phyloP scores from a whole-genome alignment of 2,888 invertebrate species.

The Rotaria magnacalcarata region DNA sequence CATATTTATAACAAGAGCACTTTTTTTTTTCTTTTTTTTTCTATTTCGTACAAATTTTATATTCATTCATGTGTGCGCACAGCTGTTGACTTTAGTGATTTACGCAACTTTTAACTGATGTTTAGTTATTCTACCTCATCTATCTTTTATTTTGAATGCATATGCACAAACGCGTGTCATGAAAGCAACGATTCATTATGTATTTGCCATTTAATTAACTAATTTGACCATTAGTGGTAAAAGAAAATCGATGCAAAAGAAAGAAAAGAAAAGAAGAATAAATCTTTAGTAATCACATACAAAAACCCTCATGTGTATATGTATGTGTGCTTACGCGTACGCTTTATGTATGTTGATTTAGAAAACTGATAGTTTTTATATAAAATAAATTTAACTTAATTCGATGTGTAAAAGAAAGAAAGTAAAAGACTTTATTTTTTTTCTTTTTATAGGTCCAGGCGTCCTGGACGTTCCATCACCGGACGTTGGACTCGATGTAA shows the following conservation, averaged over 20 bases:
- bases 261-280: background rate
- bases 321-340: background rate
- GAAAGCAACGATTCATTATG: background rate
- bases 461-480: slow-evolving; percentile 46
- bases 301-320: background rate
- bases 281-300: background rate
- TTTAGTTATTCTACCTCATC: slow-evolving; percentile 9
- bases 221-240: background rate
- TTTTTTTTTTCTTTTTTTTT: background rate
- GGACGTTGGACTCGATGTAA: slow-evolving; percentile 46
- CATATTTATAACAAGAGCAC: background rate
- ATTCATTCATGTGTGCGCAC: slow-evolving; percentile 16
- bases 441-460: slow-evolving; percentile 34
- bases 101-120: background rate
- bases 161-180: background rate
- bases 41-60: background rate
- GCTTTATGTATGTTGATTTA: background rate
- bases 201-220: background rate
- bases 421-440: background rate
- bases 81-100: background rate
- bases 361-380: slow-evolving; percentile 5
- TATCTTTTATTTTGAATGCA: slow-evolving; percentile 4
- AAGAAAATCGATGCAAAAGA: background rate
- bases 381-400: background rate
- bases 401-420: background rate